These are phyloP conservation scores for Noctua janthe DNA, from an alignment of 2,888 invertebrate genomes.

Conservation along the genomic window DNA sequence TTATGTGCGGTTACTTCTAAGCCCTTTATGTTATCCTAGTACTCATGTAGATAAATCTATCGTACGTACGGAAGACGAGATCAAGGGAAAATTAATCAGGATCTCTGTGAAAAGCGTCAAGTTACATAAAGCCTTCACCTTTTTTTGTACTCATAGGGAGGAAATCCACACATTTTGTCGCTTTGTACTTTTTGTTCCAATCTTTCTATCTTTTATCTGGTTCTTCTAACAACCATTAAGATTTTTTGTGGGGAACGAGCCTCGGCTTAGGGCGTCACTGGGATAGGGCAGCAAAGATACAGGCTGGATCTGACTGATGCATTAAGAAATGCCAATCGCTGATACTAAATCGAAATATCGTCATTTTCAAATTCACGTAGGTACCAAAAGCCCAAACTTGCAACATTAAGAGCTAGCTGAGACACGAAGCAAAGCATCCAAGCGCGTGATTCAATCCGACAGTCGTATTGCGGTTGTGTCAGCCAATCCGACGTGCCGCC, in stretches of 20 bases:
- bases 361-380: background rate
- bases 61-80: background rate
- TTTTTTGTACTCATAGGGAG: background rate
- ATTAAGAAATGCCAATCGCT: background rate
- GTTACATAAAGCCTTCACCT: background rate
- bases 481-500: background rate
- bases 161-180: background rate
- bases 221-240: background rate
- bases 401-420: background rate
- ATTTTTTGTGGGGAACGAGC: no score
- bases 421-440: conserved; percentile 20
- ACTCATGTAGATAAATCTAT: background rate
- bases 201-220: background rate
- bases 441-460: conserved; percentile 42
- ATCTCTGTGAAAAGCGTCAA: background rate
- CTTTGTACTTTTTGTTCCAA: background rate
- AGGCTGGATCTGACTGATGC: no score
- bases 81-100: background rate
- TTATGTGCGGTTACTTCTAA: background rate
- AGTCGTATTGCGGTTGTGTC: conserved; percentile 45
- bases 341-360: background rate
- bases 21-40: conserved; percentile 15
- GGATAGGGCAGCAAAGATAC: no score
- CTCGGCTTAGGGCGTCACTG: no score
- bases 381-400: background rate